Percentiles rank a stretch among this genome's conserved stretches.
Conservation (phyloP, 2,888 invertebrate genomes). For the Plebejus melissa region DNA sequence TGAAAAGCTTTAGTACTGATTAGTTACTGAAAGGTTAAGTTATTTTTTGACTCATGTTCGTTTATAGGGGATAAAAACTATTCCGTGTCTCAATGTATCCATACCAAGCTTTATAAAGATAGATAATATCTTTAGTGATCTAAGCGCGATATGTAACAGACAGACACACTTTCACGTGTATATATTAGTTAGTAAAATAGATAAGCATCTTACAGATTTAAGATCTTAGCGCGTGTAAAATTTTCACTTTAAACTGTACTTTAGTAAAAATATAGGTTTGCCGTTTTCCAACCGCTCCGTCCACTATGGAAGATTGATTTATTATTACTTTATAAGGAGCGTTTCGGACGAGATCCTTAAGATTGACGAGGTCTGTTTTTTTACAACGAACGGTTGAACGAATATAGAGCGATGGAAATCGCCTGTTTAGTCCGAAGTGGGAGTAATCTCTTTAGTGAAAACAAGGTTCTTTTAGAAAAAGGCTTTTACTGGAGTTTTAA, state of each 20-base stretch:
- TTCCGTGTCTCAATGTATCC: too few relatives aligned
- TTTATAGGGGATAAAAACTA: too few relatives aligned
- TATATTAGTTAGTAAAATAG: not conserved
- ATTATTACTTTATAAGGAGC: constrained; percentile 40
- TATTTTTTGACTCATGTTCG: too few relatives aligned
- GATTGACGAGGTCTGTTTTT: constrained; percentile 31
- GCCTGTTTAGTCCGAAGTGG: constrained; percentile 15
- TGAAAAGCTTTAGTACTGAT: too few relatives aligned
- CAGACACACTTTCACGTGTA: not conserved
- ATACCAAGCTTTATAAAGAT: too few relatives aligned
- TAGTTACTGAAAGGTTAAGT: too few relatives aligned
- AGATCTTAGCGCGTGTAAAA: not conserved
- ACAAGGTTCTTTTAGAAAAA: constrained; percentile 10
- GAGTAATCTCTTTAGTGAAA: constrained; percentile 16
- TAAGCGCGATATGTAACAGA: not conserved
- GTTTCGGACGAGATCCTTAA: constrained; percentile 29
- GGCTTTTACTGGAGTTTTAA: constrained; percentile 15
- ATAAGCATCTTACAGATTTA: not conserved
- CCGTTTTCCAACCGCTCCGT: constrained; percentile 41
- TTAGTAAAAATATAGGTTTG: constrained; percentile 43
- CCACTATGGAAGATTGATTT: constrained; percentile 40
- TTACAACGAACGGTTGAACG: constrained; percentile 24
- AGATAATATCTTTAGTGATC: too few relatives aligned
- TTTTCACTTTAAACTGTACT: constrained; percentile 8
- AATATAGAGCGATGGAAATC: constrained; percentile 17